These are phyloP conservation scores for Emmelina monodactyla DNA, from an alignment of 2,888 invertebrate genomes.

Conservation along the genomic window DNA sequence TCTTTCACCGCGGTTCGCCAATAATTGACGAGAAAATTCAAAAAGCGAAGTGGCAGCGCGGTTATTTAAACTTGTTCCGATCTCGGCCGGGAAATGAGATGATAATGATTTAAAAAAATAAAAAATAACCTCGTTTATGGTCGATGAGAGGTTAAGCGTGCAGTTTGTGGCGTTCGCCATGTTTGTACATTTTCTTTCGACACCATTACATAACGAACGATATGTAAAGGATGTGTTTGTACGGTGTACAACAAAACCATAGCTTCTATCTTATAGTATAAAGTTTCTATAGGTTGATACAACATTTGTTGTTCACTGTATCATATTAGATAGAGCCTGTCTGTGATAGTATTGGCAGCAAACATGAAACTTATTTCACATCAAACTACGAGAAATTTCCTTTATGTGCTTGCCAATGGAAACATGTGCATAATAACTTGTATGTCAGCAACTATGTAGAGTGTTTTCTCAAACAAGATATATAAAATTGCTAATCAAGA, in stretches of 20 bases:
- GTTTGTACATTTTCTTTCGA: neutral
- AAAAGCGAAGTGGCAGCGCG: constrained; percentile 26
- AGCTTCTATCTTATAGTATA: too few species aligned
- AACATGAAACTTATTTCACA: neutral
- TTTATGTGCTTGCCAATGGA: too few species aligned
- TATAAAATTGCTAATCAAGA: too few species aligned
- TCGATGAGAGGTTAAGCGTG: neutral
- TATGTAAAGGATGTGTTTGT: neutral
- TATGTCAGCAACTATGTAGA: too few species aligned
- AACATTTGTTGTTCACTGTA: too few species aligned
- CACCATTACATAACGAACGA: neutral
- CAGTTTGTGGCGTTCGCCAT: neutral
- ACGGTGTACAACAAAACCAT: neutral
- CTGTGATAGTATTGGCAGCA: constrained; percentile 1
- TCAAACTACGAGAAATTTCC: too few species aligned
- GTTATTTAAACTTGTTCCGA: constrained; percentile 33
- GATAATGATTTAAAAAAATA: constrained; percentile 36
- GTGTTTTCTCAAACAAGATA: too few species aligned
- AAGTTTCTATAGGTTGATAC: too few species aligned
- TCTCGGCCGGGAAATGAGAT: constrained; percentile 36
- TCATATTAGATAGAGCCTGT: neutral
- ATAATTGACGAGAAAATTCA: constrained; percentile 45
- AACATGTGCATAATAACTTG: too few species aligned
- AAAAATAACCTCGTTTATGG: neutral
- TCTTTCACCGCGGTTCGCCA: constrained; percentile 30